Evolutionary conservation across 53 echinoderm and acorn worm genomes (phyloP).

Genomic region (Holothuria leucospilota): DNA sequence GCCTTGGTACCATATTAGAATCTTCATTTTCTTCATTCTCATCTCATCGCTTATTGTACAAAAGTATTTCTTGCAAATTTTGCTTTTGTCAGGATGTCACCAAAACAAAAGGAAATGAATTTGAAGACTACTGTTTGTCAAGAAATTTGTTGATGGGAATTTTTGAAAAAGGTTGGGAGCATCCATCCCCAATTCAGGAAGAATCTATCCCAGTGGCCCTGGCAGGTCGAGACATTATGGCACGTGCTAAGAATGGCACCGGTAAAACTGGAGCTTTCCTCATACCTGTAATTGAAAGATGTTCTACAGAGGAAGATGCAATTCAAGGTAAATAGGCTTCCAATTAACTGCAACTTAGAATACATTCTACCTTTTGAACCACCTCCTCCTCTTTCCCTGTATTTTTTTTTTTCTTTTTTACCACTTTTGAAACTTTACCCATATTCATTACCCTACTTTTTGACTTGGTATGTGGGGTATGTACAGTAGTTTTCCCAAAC

Average conservation of each 20-base stretch:
- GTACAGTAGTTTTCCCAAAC: too few species aligned
- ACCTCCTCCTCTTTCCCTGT: too few species aligned
- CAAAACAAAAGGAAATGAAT: constrained; percentile 98
- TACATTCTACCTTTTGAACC: too few species aligned
- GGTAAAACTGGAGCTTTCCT: constrained; percentile 96
- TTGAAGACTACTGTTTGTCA: constrained; percentile 95
- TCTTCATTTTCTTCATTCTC: background rate
- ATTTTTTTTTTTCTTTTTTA: too few species aligned
- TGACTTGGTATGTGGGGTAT: too few species aligned
- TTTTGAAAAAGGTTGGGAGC: constrained; percentile 99
- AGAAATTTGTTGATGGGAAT: constrained; percentile 92
- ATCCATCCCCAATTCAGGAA: constrained; percentile 94
- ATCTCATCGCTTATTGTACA: background rate
- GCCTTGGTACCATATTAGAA: too few species aligned
- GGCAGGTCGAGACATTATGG: constrained; percentile 91
- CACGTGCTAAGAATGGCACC: constrained; percentile 97
- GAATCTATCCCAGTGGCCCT: constrained; percentile 93
- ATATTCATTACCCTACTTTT: too few species aligned
- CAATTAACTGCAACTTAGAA: too few species aligned
- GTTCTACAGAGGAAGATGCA: constrained; percentile 68
- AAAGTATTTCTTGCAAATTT: too few species aligned
- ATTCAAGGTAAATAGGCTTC: constrained; percentile 79
- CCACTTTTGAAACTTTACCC: too few species aligned
- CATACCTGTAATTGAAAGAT: constrained; percentile 86
- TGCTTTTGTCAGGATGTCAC: constrained; percentile 82